Evolutionary conservation across 2,797 vertebrate species (phyloP), one percentile per base, ranked within the genome.

Genomic region (Echeneis naucrates): DNA sequence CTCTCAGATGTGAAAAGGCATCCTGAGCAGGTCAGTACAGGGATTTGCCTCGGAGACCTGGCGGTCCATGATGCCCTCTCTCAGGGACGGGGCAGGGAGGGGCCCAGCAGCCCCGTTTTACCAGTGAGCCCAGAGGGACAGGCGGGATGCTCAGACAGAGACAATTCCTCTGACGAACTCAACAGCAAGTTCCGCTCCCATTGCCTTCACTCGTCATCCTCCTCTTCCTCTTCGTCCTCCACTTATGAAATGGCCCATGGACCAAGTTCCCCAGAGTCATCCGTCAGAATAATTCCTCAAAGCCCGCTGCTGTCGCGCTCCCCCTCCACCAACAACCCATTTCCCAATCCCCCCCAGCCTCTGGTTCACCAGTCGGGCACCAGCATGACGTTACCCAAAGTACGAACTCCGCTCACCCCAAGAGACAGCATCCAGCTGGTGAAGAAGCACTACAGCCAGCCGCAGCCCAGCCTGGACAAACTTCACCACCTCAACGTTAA

Each of bases 381-480:
- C 87, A 97, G 96, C 83, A 95, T 96, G 95, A 98, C 97, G 1
- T 89, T 99, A n/a, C 97, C 97, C 2, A 98, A 98, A 83, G 92
- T 93, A 2, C 92, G 95, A 64, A 94, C 95, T 9, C 93, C 95
- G 1, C 91, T 92, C 68, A 94, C 81, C 3, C 95, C 94, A 35
- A 92, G 92, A 48, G 96, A 97, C 92, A 97, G 96, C 86, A 94
- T 97, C 88, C 96, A 97, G 7, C 91, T 97, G 85, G 93, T 95
- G 14, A 98, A 96, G 89, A 96, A 97, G 82, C 96, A 96, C 75
- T 95, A 95, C 88, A 98, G 97, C 91, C 97, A 98, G 40, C 97
- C 96, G 0, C 97, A 97, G 68, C 91, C 95, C 26, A 85, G 93
- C 57, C 57, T 92, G 58, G 94, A 94, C 71, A 52, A 86, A 58